These are phyloP conservation scores for Pangasianodon hypophthalmus DNA, from an alignment of 2,113 vertebrate genomes.

Conservation along the genomic window DNA sequence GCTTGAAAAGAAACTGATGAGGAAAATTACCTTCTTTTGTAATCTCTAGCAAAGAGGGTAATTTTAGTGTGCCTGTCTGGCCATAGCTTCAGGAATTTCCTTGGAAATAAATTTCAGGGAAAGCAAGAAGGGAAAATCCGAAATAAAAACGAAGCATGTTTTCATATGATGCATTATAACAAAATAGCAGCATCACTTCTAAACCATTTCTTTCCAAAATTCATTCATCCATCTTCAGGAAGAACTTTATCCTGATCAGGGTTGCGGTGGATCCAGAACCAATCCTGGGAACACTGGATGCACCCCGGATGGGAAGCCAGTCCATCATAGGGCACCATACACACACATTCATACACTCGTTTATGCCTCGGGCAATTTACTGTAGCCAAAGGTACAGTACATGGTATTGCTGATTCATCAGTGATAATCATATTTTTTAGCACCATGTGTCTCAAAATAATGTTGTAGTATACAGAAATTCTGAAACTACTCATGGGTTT, in stretches of 20 bases:
- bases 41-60: neutral
- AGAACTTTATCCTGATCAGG: neutral
- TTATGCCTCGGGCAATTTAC: neutral
- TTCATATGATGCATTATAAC: neutral
- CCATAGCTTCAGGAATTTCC: neutral
- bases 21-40: constrained; percentile 21
- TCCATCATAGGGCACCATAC: neutral
- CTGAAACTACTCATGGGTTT: neutral
- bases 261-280: neutral
- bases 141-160: neutral
- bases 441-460: neutral
- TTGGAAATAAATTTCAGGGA: neutral
- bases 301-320: neutral
- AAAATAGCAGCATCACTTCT: neutral
- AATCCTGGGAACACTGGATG: neutral
- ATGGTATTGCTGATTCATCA: neutral
- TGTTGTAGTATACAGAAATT: neutral
- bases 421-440: neutral
- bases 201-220: neutral
- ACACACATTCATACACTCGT: neutral
- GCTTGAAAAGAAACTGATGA: neutral
- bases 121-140: neutral
- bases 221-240: neutral
- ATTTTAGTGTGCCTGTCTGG: neutral
- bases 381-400: neutral